A percentile compares a stretch with the other conserved stretches of the same genome.
Conservation (phyloP, 2,113 vertebrate genomes). For the Limanda limanda region DNA sequence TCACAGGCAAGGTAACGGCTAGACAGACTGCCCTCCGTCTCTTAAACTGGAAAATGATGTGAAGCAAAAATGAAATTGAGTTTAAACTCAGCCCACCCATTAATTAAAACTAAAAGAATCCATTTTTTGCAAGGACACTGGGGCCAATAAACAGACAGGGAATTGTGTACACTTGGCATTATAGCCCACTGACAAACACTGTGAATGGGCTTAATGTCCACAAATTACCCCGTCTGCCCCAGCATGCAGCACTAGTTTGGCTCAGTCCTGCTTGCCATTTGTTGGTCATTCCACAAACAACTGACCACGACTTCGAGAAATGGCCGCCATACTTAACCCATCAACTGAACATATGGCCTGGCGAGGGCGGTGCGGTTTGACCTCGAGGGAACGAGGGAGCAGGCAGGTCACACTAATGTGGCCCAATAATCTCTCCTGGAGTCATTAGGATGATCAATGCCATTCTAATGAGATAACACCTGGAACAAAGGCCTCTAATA, state of each 20-base stretch:
- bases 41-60: constrained; percentile 24
- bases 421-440: constrained; percentile 76
- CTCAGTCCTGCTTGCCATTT: background rate
- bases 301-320: constrained; percentile 21
- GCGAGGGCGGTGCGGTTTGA: constrained; percentile 60
- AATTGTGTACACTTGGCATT: constrained; percentile 8
- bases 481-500: constrained; percentile 83
- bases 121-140: constrained; percentile 20
- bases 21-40: constrained; percentile 21
- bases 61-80: constrained; percentile 24
- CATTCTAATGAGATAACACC: constrained; percentile 83
- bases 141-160: constrained; percentile 18
- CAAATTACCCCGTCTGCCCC: constrained; percentile 15
- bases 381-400: constrained; percentile 57
- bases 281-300: constrained; percentile 6
- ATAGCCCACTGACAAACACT: constrained; percentile 22
- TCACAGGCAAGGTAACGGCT: constrained; percentile 38
- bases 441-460: constrained; percentile 82
- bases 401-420: constrained; percentile 71
- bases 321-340: constrained; percentile 24
- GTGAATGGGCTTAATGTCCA: constrained; percentile 12
- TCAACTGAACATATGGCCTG: constrained; percentile 63
- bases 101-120: constrained; percentile 26
- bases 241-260: background rate
- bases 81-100: constrained; percentile 7